Percentiles rank a stretch among this genome's conserved stretches.
Evolutionary conservation across 2,113 vertebrate genomes (phyloP).

Genomic region (Solenodon paradoxus): DNA sequence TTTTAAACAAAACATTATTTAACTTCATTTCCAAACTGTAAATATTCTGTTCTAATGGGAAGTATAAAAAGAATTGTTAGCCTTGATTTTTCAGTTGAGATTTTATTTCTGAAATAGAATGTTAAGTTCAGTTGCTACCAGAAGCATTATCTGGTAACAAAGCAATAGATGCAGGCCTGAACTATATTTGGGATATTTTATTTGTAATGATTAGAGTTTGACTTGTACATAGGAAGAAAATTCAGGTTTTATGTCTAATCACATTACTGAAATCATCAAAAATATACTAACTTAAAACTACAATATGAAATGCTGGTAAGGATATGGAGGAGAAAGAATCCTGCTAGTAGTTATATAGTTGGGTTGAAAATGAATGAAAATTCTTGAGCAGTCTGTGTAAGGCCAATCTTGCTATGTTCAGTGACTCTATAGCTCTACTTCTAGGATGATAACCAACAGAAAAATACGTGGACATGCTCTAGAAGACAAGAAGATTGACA

Average conservation of each 20-base stretch:
- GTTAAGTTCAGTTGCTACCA: neutral
- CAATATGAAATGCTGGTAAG: neutral
- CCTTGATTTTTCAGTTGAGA: neutral
- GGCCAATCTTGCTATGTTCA: neutral
- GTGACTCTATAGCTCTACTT: neutral
- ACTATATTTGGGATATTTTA: neutral
- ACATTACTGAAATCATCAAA: neutral
- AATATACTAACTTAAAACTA: neutral
- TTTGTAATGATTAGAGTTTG: neutral
- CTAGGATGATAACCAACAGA: neutral
- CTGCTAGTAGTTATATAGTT: neutral
- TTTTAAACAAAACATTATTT: neutral
- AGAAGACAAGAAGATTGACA: neutral
- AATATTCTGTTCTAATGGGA: neutral
- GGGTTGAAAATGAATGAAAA: neutral
- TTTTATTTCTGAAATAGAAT: conserved; percentile 22
- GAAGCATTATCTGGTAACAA: neutral
- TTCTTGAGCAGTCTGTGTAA: neutral
- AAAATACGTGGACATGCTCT: neutral
- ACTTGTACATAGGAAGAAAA: neutral
- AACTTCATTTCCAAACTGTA: neutral
- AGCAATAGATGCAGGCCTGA: neutral
- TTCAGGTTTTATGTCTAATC: neutral
- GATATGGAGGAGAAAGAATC: neutral
- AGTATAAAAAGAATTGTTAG: neutral